phyloP scores from a whole-genome alignment of 2,888 invertebrate genomes.

The Andrena chrysosceles region DNA sequence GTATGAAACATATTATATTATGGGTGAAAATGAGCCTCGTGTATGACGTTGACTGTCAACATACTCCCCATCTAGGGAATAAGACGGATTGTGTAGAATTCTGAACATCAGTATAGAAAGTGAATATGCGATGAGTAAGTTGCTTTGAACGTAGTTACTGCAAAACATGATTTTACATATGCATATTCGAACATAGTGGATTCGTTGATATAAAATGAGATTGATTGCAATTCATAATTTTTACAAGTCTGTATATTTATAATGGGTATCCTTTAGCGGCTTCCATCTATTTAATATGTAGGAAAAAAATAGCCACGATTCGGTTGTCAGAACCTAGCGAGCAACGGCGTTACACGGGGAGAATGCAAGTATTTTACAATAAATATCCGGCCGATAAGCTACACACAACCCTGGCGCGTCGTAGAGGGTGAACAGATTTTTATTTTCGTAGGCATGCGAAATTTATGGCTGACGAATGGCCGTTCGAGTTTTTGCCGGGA shows the following conservation, averaged over 20 bases:
- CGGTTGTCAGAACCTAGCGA: conserved; percentile 55
- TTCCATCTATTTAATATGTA: conserved; percentile 71
- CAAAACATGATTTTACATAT: no score
- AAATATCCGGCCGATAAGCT: conserved; percentile 82
- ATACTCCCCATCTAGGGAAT: no score
- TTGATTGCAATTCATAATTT: conserved; percentile 24
- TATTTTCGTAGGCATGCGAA: conserved; percentile 77
- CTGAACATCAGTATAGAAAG: no score
- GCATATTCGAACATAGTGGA: background rate
- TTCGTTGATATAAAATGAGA: background rate
- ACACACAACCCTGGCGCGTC: conserved; percentile 73
- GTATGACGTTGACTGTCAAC: no score
- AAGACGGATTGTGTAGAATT: no score
- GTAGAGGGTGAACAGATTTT: conserved; percentile 69
- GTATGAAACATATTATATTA: no score
- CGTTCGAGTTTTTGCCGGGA: conserved; percentile 78
- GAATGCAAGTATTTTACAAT: conserved; percentile 80
- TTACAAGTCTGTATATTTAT: conserved; percentile 9
- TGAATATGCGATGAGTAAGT: no score
- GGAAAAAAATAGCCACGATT: conserved; percentile 65
- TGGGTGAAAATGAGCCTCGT: no score
- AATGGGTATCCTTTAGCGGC: conserved; percentile 46
- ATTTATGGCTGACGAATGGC: conserved; percentile 81
- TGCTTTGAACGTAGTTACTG: no score
- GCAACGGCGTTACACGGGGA: conserved; percentile 46